Base-by-base conservation (phyloP, 1,140 invertebrate genomes). In the Trichogramma pretiosum region DNA sequence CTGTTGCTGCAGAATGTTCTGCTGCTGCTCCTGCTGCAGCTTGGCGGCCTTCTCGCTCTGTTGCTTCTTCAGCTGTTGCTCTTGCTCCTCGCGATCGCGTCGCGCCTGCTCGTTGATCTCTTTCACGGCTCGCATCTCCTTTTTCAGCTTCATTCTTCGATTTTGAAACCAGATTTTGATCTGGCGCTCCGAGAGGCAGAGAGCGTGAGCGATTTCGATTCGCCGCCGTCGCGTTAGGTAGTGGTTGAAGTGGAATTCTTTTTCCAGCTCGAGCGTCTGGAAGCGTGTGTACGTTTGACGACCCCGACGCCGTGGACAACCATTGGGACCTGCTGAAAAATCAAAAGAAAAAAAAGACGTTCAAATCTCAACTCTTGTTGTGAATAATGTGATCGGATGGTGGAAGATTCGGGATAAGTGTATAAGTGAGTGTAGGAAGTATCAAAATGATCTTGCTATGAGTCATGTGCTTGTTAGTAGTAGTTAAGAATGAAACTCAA, bases 121-220 rank as follows among this genome's bases (percentile, higher is more conserved):
- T 63, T 93, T 93, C 10, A 93, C 89, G 11, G 90, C 90, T 36
- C 89, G 76, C 46, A 93, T 68, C 64, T 94, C 91, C 62, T 97
- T 97, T 78, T 98, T 98, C 70, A 96, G 80, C 70, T 98, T 98
- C 93, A 98, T 98, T 62, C 93, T 80, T 46, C 93, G 78, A 72
- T 96, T 96, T 71, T 96, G 92, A 73, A 95, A 95, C 92, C 92
- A 95, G 63, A 95, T 95, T 77, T 95, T 95, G 62, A 95, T 95
- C 74, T 97, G 93, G 54, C 93, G 78, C 73, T 97, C 93, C 48
- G 93, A 96, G 38, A 97, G 79, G 68, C 93, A 95, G 11, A 97
- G 80, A 24, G 92, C 91, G 71, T 96, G 93, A 9, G 93, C 93
- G 56, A 98, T 95, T 73, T 97, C 93, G 75, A 98, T 96, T 73